phyloP scores from a whole-genome alignment of 2,797 vertebrate genomes.

The Micrastur ruficollis region DNA sequence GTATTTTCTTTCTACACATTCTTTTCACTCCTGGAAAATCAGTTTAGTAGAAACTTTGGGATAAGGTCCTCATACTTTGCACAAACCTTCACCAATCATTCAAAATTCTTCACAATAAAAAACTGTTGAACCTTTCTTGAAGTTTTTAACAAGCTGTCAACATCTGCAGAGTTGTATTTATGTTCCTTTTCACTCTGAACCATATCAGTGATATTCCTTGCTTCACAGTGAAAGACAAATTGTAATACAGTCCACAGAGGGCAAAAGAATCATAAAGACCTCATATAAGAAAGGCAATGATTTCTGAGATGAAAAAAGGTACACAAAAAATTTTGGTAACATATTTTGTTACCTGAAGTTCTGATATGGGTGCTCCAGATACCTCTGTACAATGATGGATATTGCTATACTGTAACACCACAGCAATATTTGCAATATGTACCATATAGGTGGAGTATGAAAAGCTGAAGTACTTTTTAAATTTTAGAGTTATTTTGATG shows the following conservation, averaged over 20 bases:
- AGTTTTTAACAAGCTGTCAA: constrained; percentile 29
- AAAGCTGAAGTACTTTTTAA: not conserved
- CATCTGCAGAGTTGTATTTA: constrained; percentile 24
- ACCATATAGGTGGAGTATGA: not conserved
- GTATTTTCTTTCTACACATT: not conserved
- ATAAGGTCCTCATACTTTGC: not conserved
- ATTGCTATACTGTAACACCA: not conserved
- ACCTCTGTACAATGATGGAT: not conserved
- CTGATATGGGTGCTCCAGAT: not conserved
- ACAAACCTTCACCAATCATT: not conserved
- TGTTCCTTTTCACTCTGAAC: not conserved
- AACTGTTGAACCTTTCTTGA: not conserved
- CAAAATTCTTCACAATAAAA: constrained; percentile 6
- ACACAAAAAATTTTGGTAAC: not conserved
- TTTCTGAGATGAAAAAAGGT: constrained; percentile 12
- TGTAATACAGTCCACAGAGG: constrained; percentile 34
- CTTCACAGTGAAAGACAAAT: constrained; percentile 51
- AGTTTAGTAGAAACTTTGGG: not conserved
- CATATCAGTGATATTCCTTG: not conserved
- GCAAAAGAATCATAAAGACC: constrained; percentile 40
- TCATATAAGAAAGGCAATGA: constrained; percentile 25
- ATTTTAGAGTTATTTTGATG: not conserved
- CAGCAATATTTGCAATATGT: not conserved
- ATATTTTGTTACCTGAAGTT: not conserved
- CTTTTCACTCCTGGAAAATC: not conserved